phyloP scores from a whole-genome alignment of 2,113 vertebrate genomes.

The Psophia crepitans region DNA sequence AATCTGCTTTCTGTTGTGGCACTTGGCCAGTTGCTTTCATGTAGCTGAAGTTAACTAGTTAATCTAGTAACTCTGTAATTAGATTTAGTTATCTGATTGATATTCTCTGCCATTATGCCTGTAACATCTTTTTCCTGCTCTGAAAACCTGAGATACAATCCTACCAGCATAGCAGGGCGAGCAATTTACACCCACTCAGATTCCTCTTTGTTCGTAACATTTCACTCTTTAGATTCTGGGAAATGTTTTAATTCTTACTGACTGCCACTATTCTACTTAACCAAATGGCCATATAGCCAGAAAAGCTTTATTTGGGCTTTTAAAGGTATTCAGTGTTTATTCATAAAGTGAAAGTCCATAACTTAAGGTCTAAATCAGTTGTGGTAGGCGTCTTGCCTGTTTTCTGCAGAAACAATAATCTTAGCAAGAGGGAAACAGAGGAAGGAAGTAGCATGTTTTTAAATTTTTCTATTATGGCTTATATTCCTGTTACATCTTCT shows the following conservation, averaged over 20 bases:
- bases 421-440: neutral
- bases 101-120: constrained; percentile 7
- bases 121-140: constrained; percentile 47
- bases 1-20: neutral
- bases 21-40: neutral
- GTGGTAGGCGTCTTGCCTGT: neutral
- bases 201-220: neutral
- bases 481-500: neutral
- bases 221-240: neutral
- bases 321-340: neutral
- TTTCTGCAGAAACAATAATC: neutral
- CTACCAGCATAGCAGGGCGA: neutral
- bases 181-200: constrained; percentile 20
- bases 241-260: neutral
- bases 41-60: neutral
- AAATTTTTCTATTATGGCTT: neutral
- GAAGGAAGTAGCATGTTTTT: neutral
- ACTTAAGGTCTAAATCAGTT: neutral
- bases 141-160: constrained; percentile 9
- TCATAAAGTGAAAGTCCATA: neutral
- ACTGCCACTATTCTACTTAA: neutral
- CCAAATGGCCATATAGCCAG: neutral
- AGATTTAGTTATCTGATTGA: constrained; percentile 27
- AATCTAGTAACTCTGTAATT: constrained; percentile 1
- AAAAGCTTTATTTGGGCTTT: neutral